These are phyloP conservation scores for Mizuhopecten yessoensis DNA, from an alignment of 1,140 invertebrate genomes.

Conservation along the genomic window DNA sequence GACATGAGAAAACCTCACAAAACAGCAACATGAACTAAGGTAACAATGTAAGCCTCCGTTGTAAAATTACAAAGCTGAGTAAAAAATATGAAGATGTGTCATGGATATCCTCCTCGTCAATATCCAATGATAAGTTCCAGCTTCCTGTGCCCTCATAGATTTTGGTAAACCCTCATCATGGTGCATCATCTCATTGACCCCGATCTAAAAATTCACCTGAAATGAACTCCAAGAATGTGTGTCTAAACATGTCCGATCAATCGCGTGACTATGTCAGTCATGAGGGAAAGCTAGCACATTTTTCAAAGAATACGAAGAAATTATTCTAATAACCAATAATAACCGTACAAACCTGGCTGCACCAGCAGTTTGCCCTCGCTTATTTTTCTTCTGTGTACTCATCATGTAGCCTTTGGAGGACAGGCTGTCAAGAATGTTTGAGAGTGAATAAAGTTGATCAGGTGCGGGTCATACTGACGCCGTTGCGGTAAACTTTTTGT, in stretches of 20 bases:
- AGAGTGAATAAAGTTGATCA: conserved; percentile 39
- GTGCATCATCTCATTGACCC: conserved; percentile 36
- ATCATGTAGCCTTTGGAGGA: conserved; percentile 32
- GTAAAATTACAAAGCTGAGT: no score
- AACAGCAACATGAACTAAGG: no score
- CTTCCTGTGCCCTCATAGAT: neutral
- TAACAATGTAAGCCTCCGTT: no score
- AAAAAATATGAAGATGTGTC: no score
- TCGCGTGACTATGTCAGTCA: neutral
- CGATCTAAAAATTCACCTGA: conserved; percentile 34
- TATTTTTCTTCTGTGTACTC: conserved; percentile 34
- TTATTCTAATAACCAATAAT: neutral
- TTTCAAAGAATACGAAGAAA: neutral
- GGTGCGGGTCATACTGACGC: conserved; percentile 30
- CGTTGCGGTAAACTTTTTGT: conserved; percentile 5
- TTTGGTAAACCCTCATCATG: conserved; percentile 17
- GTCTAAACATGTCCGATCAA: conserved; percentile 16
- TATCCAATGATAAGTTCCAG: neutral
- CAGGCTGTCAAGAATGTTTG: conserved; percentile 37
- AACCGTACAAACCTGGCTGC: conserved; percentile 1
- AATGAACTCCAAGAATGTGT: conserved; percentile 3
- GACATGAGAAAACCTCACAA: no score
- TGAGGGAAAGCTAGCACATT: neutral
- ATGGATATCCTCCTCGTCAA: no score
- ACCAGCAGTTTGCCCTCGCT: conserved; percentile 29